Percentiles rank a stretch among this genome's conserved stretches.
phyloP scores from a whole-genome alignment of 1,140 invertebrate genomes.

The Argopecten irradians region DNA sequence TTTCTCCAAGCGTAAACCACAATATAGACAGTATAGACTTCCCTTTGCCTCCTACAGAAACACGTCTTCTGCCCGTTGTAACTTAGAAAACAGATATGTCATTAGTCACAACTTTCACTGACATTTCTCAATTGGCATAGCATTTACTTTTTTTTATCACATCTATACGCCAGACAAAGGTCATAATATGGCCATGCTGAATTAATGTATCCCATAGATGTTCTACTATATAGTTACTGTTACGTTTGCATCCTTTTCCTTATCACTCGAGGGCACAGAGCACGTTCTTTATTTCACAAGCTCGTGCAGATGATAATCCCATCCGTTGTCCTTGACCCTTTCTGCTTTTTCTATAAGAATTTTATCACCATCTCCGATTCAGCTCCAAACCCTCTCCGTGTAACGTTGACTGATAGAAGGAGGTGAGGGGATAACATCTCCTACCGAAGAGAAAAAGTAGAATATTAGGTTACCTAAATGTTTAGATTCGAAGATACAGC shows the following conservation, averaged over 20 bases:
- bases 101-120: background rate
- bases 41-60: background rate
- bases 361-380: background rate
- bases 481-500: background rate
- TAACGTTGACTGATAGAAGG: background rate
- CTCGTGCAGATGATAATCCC: slow-evolving; percentile 20
- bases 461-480: background rate
- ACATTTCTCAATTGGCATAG: background rate
- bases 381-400: background rate
- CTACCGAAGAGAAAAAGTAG: background rate
- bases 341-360: slow-evolving; percentile 17
- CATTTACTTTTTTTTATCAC: background rate
- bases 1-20: background rate
- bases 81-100: background rate
- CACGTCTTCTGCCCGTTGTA: background rate
- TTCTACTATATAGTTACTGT: background rate
- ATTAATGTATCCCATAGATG: background rate
- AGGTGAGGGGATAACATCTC: background rate
- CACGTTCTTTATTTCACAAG: background rate
- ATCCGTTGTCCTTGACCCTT: background rate
- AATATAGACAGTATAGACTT: background rate
- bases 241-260: background rate
- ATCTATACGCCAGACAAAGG: background rate
- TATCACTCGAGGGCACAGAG: background rate
- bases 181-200: background rate